phyloP scores from a whole-genome alignment of 2,113 vertebrate species.

The Podocnemis expansa region DNA sequence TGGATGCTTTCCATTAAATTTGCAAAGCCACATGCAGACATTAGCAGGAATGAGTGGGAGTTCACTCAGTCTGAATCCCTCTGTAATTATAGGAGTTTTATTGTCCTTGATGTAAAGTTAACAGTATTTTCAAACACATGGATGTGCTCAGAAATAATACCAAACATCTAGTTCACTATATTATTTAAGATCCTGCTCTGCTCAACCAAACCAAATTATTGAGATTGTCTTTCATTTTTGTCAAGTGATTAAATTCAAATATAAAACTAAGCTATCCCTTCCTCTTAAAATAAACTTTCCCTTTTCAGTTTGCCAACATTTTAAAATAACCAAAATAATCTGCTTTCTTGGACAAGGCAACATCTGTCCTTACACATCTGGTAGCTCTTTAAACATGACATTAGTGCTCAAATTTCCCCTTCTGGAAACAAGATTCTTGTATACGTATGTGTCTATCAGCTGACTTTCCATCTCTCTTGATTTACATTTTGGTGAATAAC shows the following conservation, averaged over 20 bases:
- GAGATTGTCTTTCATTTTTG: background rate
- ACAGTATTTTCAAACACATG: slow-evolving; percentile 47
- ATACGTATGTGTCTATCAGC: background rate
- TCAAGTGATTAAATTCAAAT: slow-evolving; percentile 26
- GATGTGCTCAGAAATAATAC: slow-evolving; percentile 60
- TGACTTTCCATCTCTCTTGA: background rate
- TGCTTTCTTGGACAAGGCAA: background rate
- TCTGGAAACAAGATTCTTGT: background rate
- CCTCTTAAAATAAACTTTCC: background rate
- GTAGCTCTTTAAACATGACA: background rate
- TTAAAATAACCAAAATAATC: background rate
- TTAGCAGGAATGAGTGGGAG: slow-evolving; percentile 21
- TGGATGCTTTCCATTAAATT: slow-evolving; percentile 31
- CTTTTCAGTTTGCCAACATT: background rate
- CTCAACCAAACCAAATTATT: slow-evolving; percentile 55
- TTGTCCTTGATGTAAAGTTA: slow-evolving; percentile 42
- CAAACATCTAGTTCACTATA: slow-evolving; percentile 5
- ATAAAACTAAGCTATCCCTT: background rate
- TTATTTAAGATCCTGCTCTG: slow-evolving; percentile 39
- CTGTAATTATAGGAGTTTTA: slow-evolving; percentile 38
- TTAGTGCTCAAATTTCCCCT: background rate
- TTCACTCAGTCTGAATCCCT: slow-evolving; percentile 22
- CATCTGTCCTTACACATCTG: background rate
- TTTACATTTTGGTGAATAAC: background rate
- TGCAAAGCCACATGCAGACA: slow-evolving; percentile 36